Evolutionary conservation across 1,140 invertebrate genomes (phyloP), one percentile per base, ranked within the genome.

Genomic region (Colletes latitarsis): DNA sequence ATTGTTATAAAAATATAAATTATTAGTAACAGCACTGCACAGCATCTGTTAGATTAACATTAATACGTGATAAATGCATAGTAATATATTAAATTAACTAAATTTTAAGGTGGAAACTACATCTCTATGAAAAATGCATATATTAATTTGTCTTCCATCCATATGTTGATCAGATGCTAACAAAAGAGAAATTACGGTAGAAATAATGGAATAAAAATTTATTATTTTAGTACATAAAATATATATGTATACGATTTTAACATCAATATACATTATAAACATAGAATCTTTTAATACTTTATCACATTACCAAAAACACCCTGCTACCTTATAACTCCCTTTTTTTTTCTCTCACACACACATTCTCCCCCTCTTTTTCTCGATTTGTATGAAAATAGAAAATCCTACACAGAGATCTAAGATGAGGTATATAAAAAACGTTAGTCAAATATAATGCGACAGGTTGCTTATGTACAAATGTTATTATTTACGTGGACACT

Each of bases 141-240:
- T 4, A 41, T 30, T 30, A 30, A 30, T 30, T 53, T n/a, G n/a
- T 5, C 15, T 8, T 41, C 39, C 49, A 63, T 46, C 6, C 14
- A 39, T 43, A 43, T 2, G 14, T 39, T 63, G 8, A 73, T 57
- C 6, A 46, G 10, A 49, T 12, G 17, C 53, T 49, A 14, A 58
- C 6, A 62, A 80, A 58, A 70, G 46, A 63, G 41, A 72, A 72
- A 43, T 71, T 70, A 46, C 71, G 43, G 66, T 73, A 57, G 75
- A 85, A 30, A 82, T 85, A 77, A 80, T 80, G 19, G 69, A 86
- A 86, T 88, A 88, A 81, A 81, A 81, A 85, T 88, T 87, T 79
- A 87, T 85, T 88, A 49, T 74, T 80, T 85, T 64, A 62, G 53
- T 88, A 88, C 77, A 88, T 88, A 88, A 88, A 88, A 88, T 88